A percentile compares a stretch with the other conserved stretches of the same genome.
Conservation (phyloP, 2,797 vertebrate species). For the Megaceryle alcyon region DNA sequence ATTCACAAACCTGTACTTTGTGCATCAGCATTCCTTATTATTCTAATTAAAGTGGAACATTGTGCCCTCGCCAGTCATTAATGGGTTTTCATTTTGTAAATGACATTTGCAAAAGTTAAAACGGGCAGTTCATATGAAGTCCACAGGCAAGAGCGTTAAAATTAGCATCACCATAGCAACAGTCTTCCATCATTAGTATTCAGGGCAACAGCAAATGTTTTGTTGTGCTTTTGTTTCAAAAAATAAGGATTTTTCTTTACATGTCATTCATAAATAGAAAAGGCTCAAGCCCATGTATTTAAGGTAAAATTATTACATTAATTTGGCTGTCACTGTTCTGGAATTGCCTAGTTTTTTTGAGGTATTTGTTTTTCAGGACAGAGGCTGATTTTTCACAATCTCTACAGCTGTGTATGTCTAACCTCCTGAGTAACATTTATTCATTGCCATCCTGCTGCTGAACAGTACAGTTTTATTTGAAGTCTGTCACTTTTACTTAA, state of each 20-base stretch:
- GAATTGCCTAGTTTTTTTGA: background rate
- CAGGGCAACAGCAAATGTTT: conserved; percentile 80
- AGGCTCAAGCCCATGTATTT: conserved; percentile 21
- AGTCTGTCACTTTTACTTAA: conserved; percentile 31
- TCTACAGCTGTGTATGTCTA: conserved; percentile 59
- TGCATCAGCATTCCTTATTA: conserved; percentile 84
- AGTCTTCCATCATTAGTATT: conserved; percentile 84
- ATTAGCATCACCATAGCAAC: conserved; percentile 86
- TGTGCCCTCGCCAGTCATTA: conserved; percentile 85
- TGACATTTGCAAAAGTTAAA: conserved; percentile 87
- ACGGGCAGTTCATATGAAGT: conserved; percentile 83
- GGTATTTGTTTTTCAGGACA: conserved; percentile 46
- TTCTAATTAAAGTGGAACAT: conserved; percentile 86
- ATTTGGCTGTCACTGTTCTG: background rate
- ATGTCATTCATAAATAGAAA: conserved; percentile 67
- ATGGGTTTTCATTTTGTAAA: conserved; percentile 85
- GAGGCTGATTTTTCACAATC: conserved; percentile 62
- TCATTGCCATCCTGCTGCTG: conserved; percentile 64
- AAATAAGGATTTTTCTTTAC: conserved; percentile 30
- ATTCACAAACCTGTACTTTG: conserved; percentile 85
- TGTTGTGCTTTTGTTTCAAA: conserved; percentile 80
- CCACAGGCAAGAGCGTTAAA: conserved; percentile 84
- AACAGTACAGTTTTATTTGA: conserved; percentile 21
- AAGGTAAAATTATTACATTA: conserved; percentile 42
- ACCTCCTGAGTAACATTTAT: conserved; percentile 63